Evolutionary conservation across 2,797 vertebrate genomes (phyloP).

Genomic region (Labeo calbasu): DNA sequence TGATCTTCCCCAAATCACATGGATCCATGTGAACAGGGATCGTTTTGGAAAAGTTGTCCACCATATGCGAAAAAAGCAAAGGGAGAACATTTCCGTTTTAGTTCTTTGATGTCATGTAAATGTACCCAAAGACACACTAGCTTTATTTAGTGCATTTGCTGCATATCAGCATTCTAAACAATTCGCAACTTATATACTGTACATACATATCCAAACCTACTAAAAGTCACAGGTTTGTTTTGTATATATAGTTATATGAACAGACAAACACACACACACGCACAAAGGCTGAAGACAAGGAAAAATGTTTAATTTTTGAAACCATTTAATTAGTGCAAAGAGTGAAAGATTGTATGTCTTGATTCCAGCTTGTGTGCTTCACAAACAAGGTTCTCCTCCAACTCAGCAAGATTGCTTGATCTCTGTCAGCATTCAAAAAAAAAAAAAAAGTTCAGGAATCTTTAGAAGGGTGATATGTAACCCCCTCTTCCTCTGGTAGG

Average conservation of each 20-base stretch:
- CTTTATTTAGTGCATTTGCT: no score
- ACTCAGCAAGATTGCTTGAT: not conserved
- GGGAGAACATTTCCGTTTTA: no score
- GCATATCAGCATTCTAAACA: no score
- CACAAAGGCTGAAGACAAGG: not conserved
- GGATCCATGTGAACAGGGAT: no score
- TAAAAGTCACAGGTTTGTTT: not conserved
- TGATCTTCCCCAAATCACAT: no score
- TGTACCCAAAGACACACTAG: no score
- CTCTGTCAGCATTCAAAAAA: not conserved
- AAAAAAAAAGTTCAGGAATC: not conserved
- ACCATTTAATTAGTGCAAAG: not conserved
- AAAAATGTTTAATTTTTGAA: not conserved
- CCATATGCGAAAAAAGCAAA: no score
- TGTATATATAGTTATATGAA: not conserved
- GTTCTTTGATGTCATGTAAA: no score
- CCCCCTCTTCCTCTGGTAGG: conserved; percentile 6
- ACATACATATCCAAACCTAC: no score
- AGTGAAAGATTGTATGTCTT: not conserved
- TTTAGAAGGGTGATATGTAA: not conserved
- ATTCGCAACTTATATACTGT: no score
- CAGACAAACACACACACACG: no score
- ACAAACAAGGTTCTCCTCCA: not conserved
- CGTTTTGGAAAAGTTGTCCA: no score
- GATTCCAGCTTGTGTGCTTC: not conserved